Conservation (phyloP, 2,888 invertebrate genomes). For the Torymus texanus region DNA sequence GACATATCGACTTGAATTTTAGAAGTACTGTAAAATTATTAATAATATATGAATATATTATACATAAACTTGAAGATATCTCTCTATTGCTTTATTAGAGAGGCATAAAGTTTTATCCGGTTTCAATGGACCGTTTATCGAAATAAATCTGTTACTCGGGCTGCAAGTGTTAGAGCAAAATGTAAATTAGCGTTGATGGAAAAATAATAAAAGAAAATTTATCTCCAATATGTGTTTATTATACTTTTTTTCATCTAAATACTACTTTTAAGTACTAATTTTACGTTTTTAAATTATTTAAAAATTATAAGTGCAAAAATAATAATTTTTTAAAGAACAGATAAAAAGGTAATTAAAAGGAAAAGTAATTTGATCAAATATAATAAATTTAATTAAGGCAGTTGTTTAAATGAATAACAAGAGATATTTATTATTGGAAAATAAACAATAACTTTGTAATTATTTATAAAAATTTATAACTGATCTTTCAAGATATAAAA, state of each 20-base stretch:
- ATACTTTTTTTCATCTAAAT: background rate
- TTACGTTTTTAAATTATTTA: background rate
- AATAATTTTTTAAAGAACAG: too few relatives aligned
- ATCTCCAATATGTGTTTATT: slow-evolving; percentile 30
- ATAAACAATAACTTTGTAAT: slow-evolving; percentile 10
- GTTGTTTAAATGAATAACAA: background rate
- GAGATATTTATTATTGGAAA: slow-evolving; percentile 1
- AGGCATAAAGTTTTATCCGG: slow-evolving; percentile 40
- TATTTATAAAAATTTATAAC: slow-evolving; percentile 19
- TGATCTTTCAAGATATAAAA: background rate
- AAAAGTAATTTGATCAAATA: too few relatives aligned
- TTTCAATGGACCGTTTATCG: slow-evolving; percentile 47
- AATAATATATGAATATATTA: slow-evolving; percentile 51
- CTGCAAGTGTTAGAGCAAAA: slow-evolving; percentile 54
- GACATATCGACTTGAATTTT: slow-evolving; percentile 57
- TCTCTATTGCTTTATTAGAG: slow-evolving; percentile 53
- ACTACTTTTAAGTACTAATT: background rate
- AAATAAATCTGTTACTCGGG: slow-evolving; percentile 52
- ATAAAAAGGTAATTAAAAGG: too few relatives aligned
- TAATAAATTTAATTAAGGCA: background rate
- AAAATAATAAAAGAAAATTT: slow-evolving; percentile 56
- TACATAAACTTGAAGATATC: slow-evolving; percentile 43
- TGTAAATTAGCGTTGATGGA: slow-evolving; percentile 56
- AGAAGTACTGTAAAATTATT: slow-evolving; percentile 48
- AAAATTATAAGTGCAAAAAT: too few relatives aligned